Conservation (phyloP, 2,113 vertebrate genomes). For the Seriola rivoliana region DNA sequence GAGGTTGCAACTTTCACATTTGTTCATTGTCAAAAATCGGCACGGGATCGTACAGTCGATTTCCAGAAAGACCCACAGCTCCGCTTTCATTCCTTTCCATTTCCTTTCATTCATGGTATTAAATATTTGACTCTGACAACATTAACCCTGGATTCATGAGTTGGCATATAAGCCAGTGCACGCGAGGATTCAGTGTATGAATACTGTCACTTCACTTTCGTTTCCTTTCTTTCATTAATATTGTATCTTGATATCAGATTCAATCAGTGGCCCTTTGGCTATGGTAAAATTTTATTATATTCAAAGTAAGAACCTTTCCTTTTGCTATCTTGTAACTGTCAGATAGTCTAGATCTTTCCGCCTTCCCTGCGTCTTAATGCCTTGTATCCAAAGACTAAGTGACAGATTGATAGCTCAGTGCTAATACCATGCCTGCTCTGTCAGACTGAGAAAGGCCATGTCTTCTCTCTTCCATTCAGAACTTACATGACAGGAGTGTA, state of each 20-base stretch:
- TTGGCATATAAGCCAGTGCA: conserved; percentile 3
- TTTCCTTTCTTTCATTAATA: conserved; percentile 21
- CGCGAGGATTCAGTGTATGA: background rate
- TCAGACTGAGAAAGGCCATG: conserved; percentile 69
- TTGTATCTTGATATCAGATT: conserved; percentile 23
- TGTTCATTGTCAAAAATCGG: conserved; percentile 68
- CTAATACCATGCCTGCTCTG: conserved; percentile 64
- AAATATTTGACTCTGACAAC: conserved; percentile 13
- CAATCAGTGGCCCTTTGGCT: conserved; percentile 32
- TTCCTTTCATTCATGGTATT: conserved; percentile 12
- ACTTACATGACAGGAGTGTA: conserved; percentile 72
- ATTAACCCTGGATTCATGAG: background rate
- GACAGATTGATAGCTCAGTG: conserved; percentile 77
- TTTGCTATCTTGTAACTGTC: conserved; percentile 57
- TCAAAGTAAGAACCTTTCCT: conserved; percentile 53
- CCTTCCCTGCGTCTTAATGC: conserved; percentile 53
- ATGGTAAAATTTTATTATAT: conserved; percentile 48
- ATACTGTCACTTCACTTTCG: conserved; percentile 22
- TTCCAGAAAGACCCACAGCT: conserved; percentile 9
- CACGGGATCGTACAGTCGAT: conserved; percentile 24
- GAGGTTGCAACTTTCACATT: conserved; percentile 63
- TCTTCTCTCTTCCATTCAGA: conserved; percentile 65
- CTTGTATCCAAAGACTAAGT: conserved; percentile 66
- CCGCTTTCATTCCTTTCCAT: conserved; percentile 21
- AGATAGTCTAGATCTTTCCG: conserved; percentile 54